phyloP scores from a whole-genome alignment of 1,140 invertebrate species.

The Adelges cooleyi region DNA sequence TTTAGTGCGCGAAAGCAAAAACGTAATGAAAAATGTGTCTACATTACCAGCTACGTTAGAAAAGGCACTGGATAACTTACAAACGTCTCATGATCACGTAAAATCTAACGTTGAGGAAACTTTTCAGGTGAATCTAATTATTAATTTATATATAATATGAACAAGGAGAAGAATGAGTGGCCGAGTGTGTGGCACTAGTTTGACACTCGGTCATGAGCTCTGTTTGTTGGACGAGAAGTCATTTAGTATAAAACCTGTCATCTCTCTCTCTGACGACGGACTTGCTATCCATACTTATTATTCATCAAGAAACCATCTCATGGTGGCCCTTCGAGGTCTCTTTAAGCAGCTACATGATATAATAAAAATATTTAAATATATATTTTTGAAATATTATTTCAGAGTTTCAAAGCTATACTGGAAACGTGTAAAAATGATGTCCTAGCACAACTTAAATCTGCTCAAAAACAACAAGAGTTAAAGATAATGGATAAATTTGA shows the following conservation, averaged over 20 bases:
- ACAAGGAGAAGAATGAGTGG: no score
- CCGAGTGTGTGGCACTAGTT: no score
- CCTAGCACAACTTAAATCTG: slow-evolving; percentile 59
- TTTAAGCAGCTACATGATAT: background rate
- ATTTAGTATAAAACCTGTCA: no score
- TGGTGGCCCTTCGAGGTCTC: background rate
- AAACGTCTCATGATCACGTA: slow-evolving; percentile 74
- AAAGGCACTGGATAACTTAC: slow-evolving; percentile 67
- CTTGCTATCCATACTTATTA: no score
- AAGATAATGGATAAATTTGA: slow-evolving; percentile 78
- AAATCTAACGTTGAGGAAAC: slow-evolving; percentile 72
- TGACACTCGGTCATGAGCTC: no score
- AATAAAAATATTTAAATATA: background rate
- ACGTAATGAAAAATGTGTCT: slow-evolving; percentile 31
- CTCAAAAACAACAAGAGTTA: slow-evolving; percentile 73
- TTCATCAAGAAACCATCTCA: background rate
- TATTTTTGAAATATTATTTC: slow-evolving; percentile 34
- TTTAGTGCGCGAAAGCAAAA: slow-evolving; percentile 63
- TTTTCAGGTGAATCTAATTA: slow-evolving; percentile 51
- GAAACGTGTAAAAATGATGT: slow-evolving; percentile 65
- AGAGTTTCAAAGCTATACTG: slow-evolving; percentile 66
- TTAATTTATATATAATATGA: no score
- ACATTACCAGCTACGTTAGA: slow-evolving; percentile 46
- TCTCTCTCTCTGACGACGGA: no score
- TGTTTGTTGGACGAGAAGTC: no score